Evolutionary conservation across 2,888 invertebrate species (phyloP).

Genomic region (Cordylochernes scorpioides): DNA sequence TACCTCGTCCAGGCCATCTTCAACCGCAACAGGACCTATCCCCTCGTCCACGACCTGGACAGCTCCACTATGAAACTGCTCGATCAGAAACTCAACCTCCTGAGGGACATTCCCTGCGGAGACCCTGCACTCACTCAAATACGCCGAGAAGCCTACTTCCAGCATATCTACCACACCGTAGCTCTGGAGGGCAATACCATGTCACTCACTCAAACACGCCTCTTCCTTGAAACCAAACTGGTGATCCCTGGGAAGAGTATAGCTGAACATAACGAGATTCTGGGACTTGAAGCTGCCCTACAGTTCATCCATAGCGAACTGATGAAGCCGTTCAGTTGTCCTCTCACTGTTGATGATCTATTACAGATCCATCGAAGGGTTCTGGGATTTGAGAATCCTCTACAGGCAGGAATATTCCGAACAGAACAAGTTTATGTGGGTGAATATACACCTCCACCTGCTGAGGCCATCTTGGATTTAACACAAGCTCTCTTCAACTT

Average conservation of each 20-base stretch:
- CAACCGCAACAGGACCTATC: conserved; percentile 60
- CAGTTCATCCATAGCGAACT: conserved; percentile 51
- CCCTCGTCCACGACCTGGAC: conserved; percentile 62
- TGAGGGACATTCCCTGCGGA: conserved; percentile 50
- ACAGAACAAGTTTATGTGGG: conserved; percentile 79
- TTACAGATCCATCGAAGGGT: conserved; percentile 73
- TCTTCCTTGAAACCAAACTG: conserved; percentile 60
- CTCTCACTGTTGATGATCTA: conserved; percentile 55
- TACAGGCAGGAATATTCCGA: conserved; percentile 63
- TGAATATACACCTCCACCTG: conserved; percentile 71
- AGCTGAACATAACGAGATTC: conserved; percentile 83
- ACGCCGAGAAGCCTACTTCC: conserved; percentile 42
- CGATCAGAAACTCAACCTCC: conserved; percentile 52
- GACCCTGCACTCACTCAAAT: conserved; percentile 54
- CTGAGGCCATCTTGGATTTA: conserved; percentile 45
- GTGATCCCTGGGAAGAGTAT: conserved; percentile 62
- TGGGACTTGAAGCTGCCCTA: conserved; percentile 60
- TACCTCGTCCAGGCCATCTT: conserved; percentile 45
- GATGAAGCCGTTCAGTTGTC: conserved; percentile 33
- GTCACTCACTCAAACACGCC: conserved; percentile 66
- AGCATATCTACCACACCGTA: conserved; percentile 80
- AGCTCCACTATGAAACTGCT: conserved; percentile 44
- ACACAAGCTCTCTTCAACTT: conserved; percentile 73
- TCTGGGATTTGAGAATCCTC: conserved; percentile 74
- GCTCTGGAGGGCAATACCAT: conserved; percentile 95